A percentile compares a stretch with the other conserved stretches of the same genome.
These are phyloP conservation scores for Pristionchus maxplancki DNA, from an alignment of 2,888 invertebrate species.

Conservation along the genomic window DNA sequence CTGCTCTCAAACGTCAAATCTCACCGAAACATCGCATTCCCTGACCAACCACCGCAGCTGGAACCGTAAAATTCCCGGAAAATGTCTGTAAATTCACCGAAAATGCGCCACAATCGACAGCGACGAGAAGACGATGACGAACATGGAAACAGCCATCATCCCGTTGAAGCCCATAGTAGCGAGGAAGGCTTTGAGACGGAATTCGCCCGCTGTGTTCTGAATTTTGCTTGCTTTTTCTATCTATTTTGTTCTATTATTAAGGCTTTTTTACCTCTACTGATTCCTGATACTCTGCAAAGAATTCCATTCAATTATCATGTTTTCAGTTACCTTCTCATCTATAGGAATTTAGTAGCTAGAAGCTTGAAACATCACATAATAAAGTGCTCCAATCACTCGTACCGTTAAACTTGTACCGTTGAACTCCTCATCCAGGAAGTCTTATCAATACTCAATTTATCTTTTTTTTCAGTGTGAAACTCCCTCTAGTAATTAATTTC, in stretches of 20 bases:
- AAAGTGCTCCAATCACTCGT: background rate
- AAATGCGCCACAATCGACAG: background rate
- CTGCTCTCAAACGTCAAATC: too few relatives aligned
- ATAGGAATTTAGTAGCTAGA: too few relatives aligned
- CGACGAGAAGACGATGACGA: background rate
- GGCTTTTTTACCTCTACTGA: too few relatives aligned
- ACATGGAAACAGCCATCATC: background rate
- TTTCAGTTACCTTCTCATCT: too few relatives aligned
- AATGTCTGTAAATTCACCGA: too few relatives aligned
- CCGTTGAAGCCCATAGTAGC: conserved; percentile 11
- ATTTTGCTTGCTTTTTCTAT: too few relatives aligned
- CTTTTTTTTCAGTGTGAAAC: too few relatives aligned
- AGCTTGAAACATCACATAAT: conserved; percentile 2
- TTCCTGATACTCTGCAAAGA: background rate
- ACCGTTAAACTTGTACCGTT: background rate
- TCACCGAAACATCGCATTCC: too few relatives aligned
- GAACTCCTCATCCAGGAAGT: background rate
- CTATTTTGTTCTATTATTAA: background rate
- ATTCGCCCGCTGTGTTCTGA: background rate
- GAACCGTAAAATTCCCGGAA: too few relatives aligned
- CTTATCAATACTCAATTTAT: too few relatives aligned
- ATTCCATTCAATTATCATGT: background rate
- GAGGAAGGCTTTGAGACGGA: background rate
- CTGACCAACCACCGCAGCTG: too few relatives aligned
- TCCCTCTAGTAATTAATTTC: too few relatives aligned